Conservation (phyloP, 2,888 invertebrate species). For the Drosophila atroscutellata region DNA sequence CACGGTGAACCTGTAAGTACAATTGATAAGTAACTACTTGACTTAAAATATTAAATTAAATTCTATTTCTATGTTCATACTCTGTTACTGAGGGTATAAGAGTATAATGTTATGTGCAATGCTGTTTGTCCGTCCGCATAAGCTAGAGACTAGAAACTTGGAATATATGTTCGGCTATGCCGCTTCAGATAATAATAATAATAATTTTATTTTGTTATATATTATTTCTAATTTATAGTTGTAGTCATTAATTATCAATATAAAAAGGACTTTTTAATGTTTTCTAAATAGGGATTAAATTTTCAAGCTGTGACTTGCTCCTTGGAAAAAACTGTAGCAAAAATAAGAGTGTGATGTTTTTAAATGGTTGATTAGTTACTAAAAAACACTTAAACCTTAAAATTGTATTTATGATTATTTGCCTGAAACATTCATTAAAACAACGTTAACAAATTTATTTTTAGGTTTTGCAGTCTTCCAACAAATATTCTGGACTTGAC, state of each 20-base stretch:
- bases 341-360: background rate
- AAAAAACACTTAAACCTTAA: background rate
- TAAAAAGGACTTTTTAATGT: background rate
- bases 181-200: background rate
- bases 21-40: background rate
- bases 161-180: background rate
- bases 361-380: background rate
- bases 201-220: too few relatives aligned
- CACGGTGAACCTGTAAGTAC: constrained; percentile 88
- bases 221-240: too few relatives aligned
- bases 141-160: background rate
- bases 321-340: background rate
- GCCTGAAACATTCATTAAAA: background rate
- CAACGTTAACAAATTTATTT: constrained; percentile 77
- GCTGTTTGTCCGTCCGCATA: background rate
- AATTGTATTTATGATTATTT: background rate
- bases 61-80: background rate
- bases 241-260: background rate
- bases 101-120: background rate
- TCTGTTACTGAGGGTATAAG: background rate
- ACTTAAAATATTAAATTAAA: background rate
- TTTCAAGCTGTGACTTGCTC: background rate
- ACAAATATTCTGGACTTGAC: constrained; percentile 91
- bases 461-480: constrained; percentile 90
- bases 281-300: background rate